These are phyloP conservation scores for Anastrepha obliqua DNA, from an alignment of 1,140 invertebrate genomes.

Conservation along the genomic window DNA sequence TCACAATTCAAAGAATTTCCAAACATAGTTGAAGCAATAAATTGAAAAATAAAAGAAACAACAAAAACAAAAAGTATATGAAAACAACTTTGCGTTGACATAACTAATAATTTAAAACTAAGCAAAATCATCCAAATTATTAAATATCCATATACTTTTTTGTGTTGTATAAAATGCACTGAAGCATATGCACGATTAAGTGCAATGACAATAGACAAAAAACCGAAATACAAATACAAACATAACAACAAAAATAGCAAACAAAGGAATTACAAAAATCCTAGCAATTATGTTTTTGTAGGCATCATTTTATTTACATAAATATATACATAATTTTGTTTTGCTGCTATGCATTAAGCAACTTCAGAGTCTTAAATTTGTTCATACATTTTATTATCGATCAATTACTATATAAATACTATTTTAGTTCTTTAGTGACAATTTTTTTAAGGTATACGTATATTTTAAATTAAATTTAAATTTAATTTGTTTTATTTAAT, in stretches of 20 bases:
- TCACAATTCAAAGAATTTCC: conserved; percentile 8
- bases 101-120: conserved; percentile 5
- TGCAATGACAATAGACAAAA: conserved; percentile 13
- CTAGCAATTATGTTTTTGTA: conserved; percentile 12
- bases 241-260: background rate
- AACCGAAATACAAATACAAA: background rate
- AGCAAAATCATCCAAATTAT: background rate
- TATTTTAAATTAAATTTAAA: conserved; percentile 44
- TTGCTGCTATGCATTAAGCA: background rate
- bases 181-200: conserved; percentile 27
- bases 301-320: background rate
- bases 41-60: background rate
- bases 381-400: conserved; percentile 7
- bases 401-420: conserved; percentile 17
- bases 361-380: background rate
- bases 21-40: background rate
- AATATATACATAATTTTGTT: background rate
- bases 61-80: background rate
- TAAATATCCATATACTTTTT: background rate
- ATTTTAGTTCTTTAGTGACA: conserved; percentile 25
- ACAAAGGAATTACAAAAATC: background rate
- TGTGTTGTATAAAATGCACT: conserved; percentile 32
- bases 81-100: too few relatives aligned
- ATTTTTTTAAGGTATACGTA: conserved; percentile 20
- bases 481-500: conserved; percentile 40